Evolutionary conservation across 2,888 invertebrate species (phyloP).

Genomic region (Acanthosepion pharaonis): DNA sequence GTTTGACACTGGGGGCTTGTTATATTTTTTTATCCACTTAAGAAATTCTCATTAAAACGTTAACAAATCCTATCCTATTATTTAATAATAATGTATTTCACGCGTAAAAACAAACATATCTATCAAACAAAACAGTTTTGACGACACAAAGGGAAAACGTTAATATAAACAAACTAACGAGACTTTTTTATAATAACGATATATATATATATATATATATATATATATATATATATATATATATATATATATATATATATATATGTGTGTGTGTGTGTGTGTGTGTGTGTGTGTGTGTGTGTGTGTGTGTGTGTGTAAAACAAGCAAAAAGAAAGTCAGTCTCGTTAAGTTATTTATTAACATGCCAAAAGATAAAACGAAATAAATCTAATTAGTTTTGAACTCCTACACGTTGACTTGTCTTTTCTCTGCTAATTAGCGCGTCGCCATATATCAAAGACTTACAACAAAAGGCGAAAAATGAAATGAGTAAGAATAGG

Average conservation of each 20-base stretch:
- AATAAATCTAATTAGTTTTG: slow-evolving; percentile 17
- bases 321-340: background rate
- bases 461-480: background rate
- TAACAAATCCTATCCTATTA: no score
- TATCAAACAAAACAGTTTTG: no score
- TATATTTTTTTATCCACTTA: no score
- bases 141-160: background rate
- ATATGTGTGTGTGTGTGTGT: background rate
- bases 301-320: no score
- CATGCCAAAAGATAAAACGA: background rate
- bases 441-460: background rate
- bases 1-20: no score
- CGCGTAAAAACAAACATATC: no score
- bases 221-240: no score
- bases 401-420: background rate
- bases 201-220: no score
- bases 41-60: no score
- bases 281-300: no score
- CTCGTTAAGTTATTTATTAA: background rate
- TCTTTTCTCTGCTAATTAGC: background rate
- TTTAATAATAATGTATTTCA: no score
- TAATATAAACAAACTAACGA: background rate
- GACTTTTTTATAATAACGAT: background rate
- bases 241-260: no score
- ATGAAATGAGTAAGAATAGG: background rate